Conservation (phyloP, 2,113 vertebrate genomes). For the Lepisosteus oculatus region DNA sequence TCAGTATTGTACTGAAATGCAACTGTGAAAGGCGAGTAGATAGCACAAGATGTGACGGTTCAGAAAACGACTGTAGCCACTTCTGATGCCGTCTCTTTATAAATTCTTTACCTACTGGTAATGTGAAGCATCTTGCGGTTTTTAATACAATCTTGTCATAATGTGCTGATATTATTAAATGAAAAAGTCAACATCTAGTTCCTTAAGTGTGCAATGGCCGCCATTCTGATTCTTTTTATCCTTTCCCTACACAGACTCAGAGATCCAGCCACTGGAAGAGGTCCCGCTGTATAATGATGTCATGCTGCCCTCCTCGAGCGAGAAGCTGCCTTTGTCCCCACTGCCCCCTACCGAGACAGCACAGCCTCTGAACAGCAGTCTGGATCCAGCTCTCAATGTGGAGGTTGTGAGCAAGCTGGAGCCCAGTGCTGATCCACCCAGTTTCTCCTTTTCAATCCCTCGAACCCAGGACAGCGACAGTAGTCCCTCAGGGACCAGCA, state of each 20-base stretch:
- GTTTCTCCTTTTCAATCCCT: conserved; percentile 70
- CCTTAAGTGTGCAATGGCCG: too few relatives aligned
- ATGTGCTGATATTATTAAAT: too few relatives aligned
- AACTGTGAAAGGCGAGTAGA: too few relatives aligned
- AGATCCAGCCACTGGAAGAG: conserved; percentile 78
- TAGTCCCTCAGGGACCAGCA: conserved; percentile 65
- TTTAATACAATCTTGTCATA: too few relatives aligned
- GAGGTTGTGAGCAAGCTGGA: conserved; percentile 75
- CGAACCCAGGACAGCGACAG: conserved; percentile 65
- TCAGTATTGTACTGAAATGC: too few relatives aligned
- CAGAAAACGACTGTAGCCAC: too few relatives aligned
- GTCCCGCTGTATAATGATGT: conserved; percentile 92
- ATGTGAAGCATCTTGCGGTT: too few relatives aligned
- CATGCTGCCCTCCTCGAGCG: conserved; percentile 86
- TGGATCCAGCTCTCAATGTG: conserved; percentile 69
- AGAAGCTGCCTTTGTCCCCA: conserved; percentile 84
- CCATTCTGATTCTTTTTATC: not conserved
- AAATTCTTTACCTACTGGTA: too few relatives aligned
- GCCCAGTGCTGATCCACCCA: conserved; percentile 63
- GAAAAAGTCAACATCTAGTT: too few relatives aligned
- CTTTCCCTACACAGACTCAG: conserved; percentile 64
- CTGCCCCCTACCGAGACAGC: conserved; percentile 75
- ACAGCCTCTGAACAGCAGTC: conserved; percentile 72
- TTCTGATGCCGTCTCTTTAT: not conserved
- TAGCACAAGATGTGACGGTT: too few relatives aligned